These are phyloP conservation scores for Lobophora halterata DNA, from an alignment of 2,888 invertebrate genomes.

Conservation along the genomic window DNA sequence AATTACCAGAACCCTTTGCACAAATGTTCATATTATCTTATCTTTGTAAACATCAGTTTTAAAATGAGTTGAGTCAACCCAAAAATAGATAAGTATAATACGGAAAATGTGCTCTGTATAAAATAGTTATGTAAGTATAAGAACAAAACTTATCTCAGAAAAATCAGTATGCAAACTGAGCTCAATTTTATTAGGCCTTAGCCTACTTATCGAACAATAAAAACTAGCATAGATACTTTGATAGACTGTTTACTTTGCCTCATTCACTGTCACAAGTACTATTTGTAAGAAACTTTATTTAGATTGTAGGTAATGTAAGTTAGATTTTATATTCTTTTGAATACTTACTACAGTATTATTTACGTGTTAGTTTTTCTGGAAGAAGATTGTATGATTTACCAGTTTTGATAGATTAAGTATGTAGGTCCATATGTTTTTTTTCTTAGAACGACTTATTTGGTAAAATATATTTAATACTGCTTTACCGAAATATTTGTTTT, in stretches of 20 bases:
- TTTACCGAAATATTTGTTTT: no score
- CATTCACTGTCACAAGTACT: slow-evolving; percentile 11
- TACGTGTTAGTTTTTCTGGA: slow-evolving; percentile 8
- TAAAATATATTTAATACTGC: no score
- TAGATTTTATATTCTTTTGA: slow-evolving; percentile 7
- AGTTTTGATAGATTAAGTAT: slow-evolving; percentile 4
- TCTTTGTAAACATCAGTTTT: no score
- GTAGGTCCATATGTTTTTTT: no score
- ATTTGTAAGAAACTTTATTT: slow-evolving; percentile 11
- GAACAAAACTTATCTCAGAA: slow-evolving; percentile 5
- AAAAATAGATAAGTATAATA: slow-evolving; percentile 2
- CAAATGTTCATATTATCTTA: no score
- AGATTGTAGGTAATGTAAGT: slow-evolving; percentile 15
- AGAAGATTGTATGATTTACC: slow-evolving; percentile 14
- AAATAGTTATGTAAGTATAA: background rate
- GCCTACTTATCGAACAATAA: slow-evolving; percentile 19
- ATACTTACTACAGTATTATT: slow-evolving; percentile 17
- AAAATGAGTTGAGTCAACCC: background rate
- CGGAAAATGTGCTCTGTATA: background rate
- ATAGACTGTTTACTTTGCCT: slow-evolving; percentile 13
- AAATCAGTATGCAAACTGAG: background rate
- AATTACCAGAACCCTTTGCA: no score
- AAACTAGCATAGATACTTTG: slow-evolving; percentile 14
- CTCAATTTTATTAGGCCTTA: slow-evolving; percentile 2
- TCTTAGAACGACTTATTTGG: no score